These are phyloP conservation scores for Temnothorax longispinosus DNA, from an alignment of 1,140 invertebrate species.

Conservation along the genomic window DNA sequence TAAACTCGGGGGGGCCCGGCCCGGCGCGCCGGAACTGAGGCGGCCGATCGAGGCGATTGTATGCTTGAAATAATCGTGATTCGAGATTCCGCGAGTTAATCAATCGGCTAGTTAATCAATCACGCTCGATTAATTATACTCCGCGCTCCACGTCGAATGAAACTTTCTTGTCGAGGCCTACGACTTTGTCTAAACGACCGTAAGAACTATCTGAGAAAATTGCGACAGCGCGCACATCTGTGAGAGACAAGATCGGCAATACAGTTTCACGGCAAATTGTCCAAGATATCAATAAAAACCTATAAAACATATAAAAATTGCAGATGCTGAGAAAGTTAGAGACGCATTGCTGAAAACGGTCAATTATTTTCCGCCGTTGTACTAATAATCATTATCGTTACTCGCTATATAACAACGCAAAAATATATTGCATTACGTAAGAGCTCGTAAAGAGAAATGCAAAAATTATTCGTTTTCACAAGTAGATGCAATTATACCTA, in stretches of 20 bases:
- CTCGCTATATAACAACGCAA: neutral
- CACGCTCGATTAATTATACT: conserved; percentile 49
- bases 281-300: neutral
- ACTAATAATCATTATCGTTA: neutral
- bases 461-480: neutral
- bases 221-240: neutral
- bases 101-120: conserved; percentile 30
- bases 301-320: neutral
- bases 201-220: conserved; percentile 18
- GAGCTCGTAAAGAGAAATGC: neutral
- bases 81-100: conserved; percentile 40
- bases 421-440: neutral
- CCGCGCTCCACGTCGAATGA: neutral
- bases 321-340: neutral
- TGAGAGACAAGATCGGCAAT: neutral
- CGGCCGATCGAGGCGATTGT: conserved; percentile 17
- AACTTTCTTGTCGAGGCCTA: neutral
- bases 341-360: neutral
- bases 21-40: conserved; percentile 28
- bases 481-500: neutral
- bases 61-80: conserved; percentile 25
- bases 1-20: neutral
- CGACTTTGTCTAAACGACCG: neutral
- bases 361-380: neutral
- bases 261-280: neutral